These are phyloP conservation scores for Meliscaeva auricollis DNA, from an alignment of 2,888 invertebrate species.

Conservation along the genomic window DNA sequence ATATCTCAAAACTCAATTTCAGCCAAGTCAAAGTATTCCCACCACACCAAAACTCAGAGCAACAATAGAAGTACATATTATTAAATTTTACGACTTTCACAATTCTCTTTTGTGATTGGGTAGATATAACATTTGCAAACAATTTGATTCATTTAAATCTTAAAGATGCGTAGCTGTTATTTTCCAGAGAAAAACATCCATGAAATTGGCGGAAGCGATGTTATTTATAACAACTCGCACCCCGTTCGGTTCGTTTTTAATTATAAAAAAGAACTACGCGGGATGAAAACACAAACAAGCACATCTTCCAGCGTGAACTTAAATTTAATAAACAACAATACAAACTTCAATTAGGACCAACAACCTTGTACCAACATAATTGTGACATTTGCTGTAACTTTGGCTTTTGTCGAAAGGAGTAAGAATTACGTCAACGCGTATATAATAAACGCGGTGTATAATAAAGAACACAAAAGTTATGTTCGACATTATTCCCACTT, in stretches of 20 bases:
- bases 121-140: not conserved
- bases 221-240: not conserved
- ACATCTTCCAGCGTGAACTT: slow-evolving; percentile 25
- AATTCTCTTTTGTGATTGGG: not conserved
- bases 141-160: slow-evolving; percentile 34
- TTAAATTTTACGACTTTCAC: slow-evolving; percentile 18
- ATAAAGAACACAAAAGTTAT: slow-evolving; percentile 44
- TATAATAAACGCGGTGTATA: not conserved
- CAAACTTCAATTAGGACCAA: slow-evolving; percentile 38
- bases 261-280: slow-evolving; percentile 19
- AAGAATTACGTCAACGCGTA: not conserved
- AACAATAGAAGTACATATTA: slow-evolving; percentile 21
- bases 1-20: slow-evolving; percentile 4
- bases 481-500: slow-evolving; percentile 48
- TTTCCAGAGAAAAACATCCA: slow-evolving; percentile 7
- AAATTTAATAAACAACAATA: slow-evolving; percentile 41
- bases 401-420: slow-evolving; percentile 16
- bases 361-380: slow-evolving; percentile 21
- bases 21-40: slow-evolving; percentile 1
- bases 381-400: slow-evolving; percentile 33
- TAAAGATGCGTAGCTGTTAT: slow-evolving; percentile 14
- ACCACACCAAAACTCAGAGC: not conserved
- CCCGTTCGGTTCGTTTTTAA: slow-evolving; percentile 11
- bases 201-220: not conserved
- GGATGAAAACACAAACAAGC: slow-evolving; percentile 18